phyloP scores from a whole-genome alignment of 1,140 invertebrate species.

The Ips nitidus region DNA sequence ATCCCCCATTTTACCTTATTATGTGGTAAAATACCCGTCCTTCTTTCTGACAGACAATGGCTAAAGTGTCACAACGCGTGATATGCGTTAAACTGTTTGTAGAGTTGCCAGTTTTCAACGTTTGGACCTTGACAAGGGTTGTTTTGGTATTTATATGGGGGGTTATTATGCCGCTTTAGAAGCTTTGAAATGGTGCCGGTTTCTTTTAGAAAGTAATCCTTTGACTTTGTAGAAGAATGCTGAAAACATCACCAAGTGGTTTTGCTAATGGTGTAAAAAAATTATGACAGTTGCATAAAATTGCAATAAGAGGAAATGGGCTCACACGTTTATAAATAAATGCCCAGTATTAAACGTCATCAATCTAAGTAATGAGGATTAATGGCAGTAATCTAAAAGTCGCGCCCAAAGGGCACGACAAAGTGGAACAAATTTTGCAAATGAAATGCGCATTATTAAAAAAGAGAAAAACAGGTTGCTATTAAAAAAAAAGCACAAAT shows the following conservation, averaged over 20 bases:
- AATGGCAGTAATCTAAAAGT: conserved; percentile 28
- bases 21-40: conserved; percentile 29
- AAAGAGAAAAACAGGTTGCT: conserved; percentile 23
- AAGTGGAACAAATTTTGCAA: conserved; percentile 33
- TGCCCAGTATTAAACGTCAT: conserved; percentile 23
- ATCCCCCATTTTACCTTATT: conserved; percentile 26
- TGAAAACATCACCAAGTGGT: too few relatives aligned
- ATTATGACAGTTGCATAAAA: too few relatives aligned
- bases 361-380: conserved; percentile 30
- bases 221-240: too few relatives aligned
- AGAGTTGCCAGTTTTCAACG: conserved; percentile 36
- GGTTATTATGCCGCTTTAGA: too few relatives aligned
- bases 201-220: too few relatives aligned
- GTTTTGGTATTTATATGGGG: conserved; percentile 17
- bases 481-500: conserved; percentile 28
- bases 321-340: conserved; percentile 3
- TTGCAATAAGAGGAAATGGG: too few relatives aligned
- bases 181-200: too few relatives aligned
- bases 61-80: conserved; percentile 21
- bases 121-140: conserved; percentile 29
- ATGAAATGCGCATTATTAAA: conserved; percentile 21
- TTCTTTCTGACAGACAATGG: conserved; percentile 20
- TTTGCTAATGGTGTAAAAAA: too few relatives aligned
- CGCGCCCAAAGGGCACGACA: conserved; percentile 17
- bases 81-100: conserved; percentile 37